Conservation (phyloP, 1,140 invertebrate genomes). For the Coptotermes formosanus region DNA sequence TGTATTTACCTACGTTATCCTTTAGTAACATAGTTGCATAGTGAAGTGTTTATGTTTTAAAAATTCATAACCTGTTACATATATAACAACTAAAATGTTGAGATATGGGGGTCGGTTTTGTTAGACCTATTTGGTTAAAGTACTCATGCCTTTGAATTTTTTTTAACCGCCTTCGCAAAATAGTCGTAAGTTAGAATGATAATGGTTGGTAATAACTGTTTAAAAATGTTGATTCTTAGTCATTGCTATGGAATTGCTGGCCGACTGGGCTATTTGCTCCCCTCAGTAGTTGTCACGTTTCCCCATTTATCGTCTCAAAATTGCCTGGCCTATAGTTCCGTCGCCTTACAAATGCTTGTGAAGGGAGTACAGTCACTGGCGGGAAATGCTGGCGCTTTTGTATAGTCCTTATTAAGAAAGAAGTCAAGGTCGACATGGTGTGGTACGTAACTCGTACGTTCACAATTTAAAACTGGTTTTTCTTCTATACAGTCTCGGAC, state of each 20-base stretch:
- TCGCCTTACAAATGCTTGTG: neutral
- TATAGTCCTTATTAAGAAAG: too few species aligned
- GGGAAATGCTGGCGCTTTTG: too few species aligned
- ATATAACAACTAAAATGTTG: neutral
- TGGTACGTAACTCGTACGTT: too few species aligned
- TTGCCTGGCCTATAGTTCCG: neutral
- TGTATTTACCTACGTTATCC: neutral
- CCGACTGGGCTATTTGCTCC: neutral
- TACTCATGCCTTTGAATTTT: neutral
- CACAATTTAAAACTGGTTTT: too few species aligned
- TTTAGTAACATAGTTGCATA: neutral
- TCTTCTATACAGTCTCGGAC: too few species aligned
- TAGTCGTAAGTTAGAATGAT: neutral
- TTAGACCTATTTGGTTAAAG: neutral
- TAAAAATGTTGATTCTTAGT: neutral
- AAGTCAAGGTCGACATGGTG: too few species aligned
- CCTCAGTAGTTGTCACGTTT: neutral
- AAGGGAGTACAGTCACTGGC: neutral
- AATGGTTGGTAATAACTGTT: neutral
- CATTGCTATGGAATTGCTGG: neutral
- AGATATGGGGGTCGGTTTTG: neutral
- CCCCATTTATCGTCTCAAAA: neutral
- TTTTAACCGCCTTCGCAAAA: neutral
- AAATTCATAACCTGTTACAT: neutral
- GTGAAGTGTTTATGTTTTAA: neutral